Percentiles rank a stretch among this genome's conserved stretches.
Evolutionary conservation across 2,797 vertebrate genomes (phyloP).

Genomic region (Squalus acanthias): DNA sequence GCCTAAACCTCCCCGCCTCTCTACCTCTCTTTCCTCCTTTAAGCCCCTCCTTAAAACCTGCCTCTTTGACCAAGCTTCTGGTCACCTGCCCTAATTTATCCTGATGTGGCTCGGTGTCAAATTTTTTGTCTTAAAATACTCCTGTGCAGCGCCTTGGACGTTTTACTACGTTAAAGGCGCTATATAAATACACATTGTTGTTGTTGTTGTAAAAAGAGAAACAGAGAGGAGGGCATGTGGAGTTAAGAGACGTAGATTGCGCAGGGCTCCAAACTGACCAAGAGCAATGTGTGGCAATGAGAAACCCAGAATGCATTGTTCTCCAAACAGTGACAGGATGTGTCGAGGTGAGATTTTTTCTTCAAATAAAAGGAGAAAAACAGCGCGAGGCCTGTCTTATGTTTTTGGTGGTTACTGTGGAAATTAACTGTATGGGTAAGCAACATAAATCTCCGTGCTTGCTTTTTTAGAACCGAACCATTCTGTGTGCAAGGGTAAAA

Average conservation of each 20-base stretch:
- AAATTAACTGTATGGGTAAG: not conserved
- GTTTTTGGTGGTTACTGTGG: not conserved
- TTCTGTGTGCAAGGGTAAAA: not conserved
- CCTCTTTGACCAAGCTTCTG: no score
- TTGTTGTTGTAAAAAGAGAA: no score
- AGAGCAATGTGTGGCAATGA: not conserved
- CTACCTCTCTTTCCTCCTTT: no score
- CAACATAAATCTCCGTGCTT: not conserved
- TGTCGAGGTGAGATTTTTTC: not conserved
- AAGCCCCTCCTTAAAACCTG: no score
- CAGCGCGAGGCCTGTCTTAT: not conserved
- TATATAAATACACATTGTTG: no score
- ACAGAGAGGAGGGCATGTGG: not conserved
- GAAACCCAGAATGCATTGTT: not conserved
- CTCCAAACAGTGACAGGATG: no score
- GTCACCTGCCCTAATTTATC: no score
- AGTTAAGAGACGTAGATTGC: not conserved
- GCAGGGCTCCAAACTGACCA: not conserved
- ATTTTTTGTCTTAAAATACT: no score
- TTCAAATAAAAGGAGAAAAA: not conserved
- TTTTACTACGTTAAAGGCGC: no score
- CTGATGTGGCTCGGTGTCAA: no score
- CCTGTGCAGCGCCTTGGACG: no score
- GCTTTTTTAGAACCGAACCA: not conserved
- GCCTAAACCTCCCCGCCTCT: no score